Evolutionary conservation across 2,888 invertebrate genomes (phyloP), one percentile per base, ranked within the genome.

Genomic region (Colostygia pectinataria): DNA sequence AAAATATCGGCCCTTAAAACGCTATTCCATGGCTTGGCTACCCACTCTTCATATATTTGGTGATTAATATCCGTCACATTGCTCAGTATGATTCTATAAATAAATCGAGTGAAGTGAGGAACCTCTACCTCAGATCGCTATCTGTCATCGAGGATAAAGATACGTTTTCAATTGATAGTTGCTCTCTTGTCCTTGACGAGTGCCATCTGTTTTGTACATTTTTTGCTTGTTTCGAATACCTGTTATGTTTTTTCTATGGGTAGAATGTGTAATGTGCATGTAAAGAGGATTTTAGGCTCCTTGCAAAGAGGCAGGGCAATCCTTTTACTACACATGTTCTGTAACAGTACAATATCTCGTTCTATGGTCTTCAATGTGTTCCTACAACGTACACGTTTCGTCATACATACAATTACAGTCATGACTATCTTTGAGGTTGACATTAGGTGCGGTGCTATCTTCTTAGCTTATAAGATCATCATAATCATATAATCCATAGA

Each of bases 11-110:
- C 25, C 7, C 39, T 38, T 39, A 13, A 31, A 41, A 55, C 57
- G 28, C 36, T 8, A 34, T 54, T 43, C 10, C 31, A 32, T 50
- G 25, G 49, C 42, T 49, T n/a, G n/a, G n/a, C n/a, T n/a, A n/a
- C n/a, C n/a, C n/a, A 39, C 45, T 52, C 42, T 48, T 54, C 50
- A 54, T 54, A 39, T 52, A 33, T 52, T 53, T 44, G 40, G 47
- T 50, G 53, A 55, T 57, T 52, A 55, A 55, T 52, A 45, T 43
- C n/a, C n/a, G n/a, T n/a, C 33, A 44, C 40, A 34, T 38, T 49
- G 34, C 43, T 52, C 10, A 39, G 50, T 49, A 33, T 23, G 37
- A 12, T 4, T 37, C 45, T 48, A 40, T 49, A 55, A 49, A 57
- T 59, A 59, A 38, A 42, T 46, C 31, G 9, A 37, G 23, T 32